phyloP scores from a whole-genome alignment of 2,888 invertebrate species.

The Lacanobia wlatinum region DNA sequence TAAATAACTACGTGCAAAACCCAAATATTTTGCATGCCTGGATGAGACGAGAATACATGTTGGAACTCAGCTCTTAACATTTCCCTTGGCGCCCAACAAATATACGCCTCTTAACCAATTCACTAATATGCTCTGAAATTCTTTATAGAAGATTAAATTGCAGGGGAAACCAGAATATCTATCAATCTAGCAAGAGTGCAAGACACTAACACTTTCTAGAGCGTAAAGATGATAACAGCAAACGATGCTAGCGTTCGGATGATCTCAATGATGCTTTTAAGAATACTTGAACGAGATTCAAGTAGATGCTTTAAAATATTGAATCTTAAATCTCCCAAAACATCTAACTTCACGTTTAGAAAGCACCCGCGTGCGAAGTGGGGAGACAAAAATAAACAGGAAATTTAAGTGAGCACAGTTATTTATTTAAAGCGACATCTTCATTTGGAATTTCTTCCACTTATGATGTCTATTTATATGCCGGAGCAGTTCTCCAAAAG shows the following conservation, averaged over 20 bases:
- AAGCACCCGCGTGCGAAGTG: conserved; percentile 70
- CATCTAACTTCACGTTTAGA: conserved; percentile 77
- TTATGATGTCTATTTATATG: conserved; percentile 79
- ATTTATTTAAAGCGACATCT: conserved; percentile 87
- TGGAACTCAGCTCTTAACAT: conserved; percentile 3
- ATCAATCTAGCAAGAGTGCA: not conserved
- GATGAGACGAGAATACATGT: conserved; percentile 34
- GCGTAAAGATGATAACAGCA: not conserved
- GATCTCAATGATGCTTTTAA: conserved; percentile 4
- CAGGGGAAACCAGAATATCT: not conserved
- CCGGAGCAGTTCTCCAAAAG: conserved; percentile 40
- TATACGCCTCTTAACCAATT: not conserved
- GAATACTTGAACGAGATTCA: conserved; percentile 2
- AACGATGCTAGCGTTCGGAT: not conserved
- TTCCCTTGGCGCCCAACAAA: not conserved
- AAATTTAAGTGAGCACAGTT: conserved; percentile 83
- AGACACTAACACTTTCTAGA: not conserved
- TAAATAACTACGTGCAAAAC: conserved; percentile 52
- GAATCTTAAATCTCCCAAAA: conserved; percentile 71
- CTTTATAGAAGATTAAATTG: conserved; percentile 6
- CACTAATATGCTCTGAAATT: not conserved
- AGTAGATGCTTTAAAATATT: conserved; percentile 56
- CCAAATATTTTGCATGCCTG: conserved; percentile 43
- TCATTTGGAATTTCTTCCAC: conserved; percentile 79
- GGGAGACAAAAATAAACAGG: conserved; percentile 86